Evolutionary conservation across 2,888 invertebrate species (phyloP).

Genomic region (Rhodophaea formosa): DNA sequence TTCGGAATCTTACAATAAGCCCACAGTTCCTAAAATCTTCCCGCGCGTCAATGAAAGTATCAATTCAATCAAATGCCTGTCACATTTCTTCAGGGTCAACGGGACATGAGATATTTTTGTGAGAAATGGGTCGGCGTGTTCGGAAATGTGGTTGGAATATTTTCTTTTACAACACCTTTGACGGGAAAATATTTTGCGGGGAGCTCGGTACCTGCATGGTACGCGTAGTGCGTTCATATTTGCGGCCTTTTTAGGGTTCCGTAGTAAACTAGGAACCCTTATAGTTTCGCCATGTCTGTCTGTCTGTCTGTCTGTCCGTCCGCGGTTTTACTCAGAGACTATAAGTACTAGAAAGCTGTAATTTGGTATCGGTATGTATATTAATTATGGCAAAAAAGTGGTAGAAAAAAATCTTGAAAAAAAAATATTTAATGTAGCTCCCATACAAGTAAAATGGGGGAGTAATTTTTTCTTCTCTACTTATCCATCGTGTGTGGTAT

Average conservation of each 20-base stretch:
- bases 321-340: too few relatives aligned
- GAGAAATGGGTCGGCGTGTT: slow-evolving; percentile 51
- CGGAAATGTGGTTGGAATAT: slow-evolving; percentile 47
- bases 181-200: not conserved
- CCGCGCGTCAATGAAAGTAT: not conserved
- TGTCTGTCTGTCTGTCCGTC: too few relatives aligned
- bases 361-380: too few relatives aligned
- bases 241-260: not conserved
- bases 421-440: too few relatives aligned
- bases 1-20: not conserved
- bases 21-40: not conserved
- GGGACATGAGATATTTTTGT: slow-evolving; percentile 39
- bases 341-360: too few relatives aligned
- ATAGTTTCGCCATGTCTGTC: too few relatives aligned
- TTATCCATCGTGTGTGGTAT: too few relatives aligned
- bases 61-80: not conserved
- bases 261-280: too few relatives aligned
- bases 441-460: too few relatives aligned
- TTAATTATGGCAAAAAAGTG: too few relatives aligned
- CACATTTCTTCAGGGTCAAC: slow-evolving; percentile 39
- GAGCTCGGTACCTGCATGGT: not conserved
- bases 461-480: too few relatives aligned
- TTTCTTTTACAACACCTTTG: slow-evolving; percentile 23
- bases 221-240: not conserved
- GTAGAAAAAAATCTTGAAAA: too few relatives aligned